These are phyloP conservation scores for Lepus townsendii DNA, from an alignment of 2,797 vertebrate genomes.

Conservation along the genomic window DNA sequence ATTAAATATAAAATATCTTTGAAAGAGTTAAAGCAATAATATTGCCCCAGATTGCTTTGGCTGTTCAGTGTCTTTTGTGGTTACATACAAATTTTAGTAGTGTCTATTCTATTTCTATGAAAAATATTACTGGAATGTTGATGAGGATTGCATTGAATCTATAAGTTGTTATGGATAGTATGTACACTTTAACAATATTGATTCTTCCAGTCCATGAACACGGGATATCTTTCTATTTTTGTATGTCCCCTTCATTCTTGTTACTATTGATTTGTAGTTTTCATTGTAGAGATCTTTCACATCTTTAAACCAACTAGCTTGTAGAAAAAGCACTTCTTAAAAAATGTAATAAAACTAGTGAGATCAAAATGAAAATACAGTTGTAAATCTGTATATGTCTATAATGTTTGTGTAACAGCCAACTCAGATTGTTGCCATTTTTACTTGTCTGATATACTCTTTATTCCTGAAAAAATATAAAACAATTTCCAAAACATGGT, in stretches of 20 bases:
- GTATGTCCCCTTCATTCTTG: too few species aligned
- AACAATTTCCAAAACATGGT: background rate
- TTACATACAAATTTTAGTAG: too few species aligned
- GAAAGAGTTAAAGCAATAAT: slow-evolving; percentile 11
- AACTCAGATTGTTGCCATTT: background rate
- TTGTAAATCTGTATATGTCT: background rate
- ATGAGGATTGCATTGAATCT: too few species aligned
- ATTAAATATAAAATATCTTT: slow-evolving; percentile 45
- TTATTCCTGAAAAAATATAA: background rate
- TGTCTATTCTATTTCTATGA: too few species aligned
- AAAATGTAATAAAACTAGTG: background rate
- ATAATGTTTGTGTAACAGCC: background rate
- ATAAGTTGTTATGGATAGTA: too few species aligned
- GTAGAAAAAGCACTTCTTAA: background rate
- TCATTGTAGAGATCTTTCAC: too few species aligned
- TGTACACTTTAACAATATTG: too few species aligned
- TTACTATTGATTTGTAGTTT: too few species aligned
- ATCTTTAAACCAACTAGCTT: background rate
- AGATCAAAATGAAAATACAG: background rate
- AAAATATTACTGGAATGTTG: too few species aligned
- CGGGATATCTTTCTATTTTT: too few species aligned
- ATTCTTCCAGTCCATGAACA: too few species aligned
- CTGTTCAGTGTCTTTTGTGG: too few species aligned
- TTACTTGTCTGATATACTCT: background rate
- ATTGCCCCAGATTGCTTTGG: background rate